Percentiles rank a stretch among this genome's conserved stretches.
Conservation (phyloP, 2,888 invertebrate species). For the Phyto melanocephala region DNA sequence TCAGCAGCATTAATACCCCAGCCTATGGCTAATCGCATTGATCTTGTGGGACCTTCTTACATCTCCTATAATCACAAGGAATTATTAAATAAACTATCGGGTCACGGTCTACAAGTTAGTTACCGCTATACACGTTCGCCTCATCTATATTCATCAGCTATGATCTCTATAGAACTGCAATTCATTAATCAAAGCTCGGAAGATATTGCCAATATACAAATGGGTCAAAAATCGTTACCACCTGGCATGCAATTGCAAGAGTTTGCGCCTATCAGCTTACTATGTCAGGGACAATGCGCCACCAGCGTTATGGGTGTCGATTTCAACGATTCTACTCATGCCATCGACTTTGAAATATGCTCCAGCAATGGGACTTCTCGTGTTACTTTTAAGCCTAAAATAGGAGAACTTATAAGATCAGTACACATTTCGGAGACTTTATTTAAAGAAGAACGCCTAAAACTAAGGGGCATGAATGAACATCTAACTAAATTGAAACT, state of each 20-base stretch:
- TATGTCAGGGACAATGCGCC: constrained; percentile 84
- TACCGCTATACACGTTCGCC: constrained; percentile 88
- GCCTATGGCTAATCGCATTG: constrained; percentile 77
- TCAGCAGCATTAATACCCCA: constrained; percentile 68
- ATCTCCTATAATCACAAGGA: constrained; percentile 82
- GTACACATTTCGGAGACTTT: constrained; percentile 85
- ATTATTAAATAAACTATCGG: constrained; percentile 86
- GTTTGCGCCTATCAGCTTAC: constrained; percentile 84
- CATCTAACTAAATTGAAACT: constrained; percentile 79
- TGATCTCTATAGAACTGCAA: constrained; percentile 89
- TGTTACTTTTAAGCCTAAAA: constrained; percentile 87
- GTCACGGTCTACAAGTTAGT: constrained; percentile 83
- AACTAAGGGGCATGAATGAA: constrained; percentile 95
- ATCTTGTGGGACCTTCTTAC: constrained; percentile 82
- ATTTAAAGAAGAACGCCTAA: constrained; percentile 87
- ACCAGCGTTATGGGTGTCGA: constrained; percentile 89
- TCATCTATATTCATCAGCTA: constrained; percentile 88
- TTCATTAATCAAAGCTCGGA: constrained; percentile 86
- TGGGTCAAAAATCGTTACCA: constrained; percentile 81
- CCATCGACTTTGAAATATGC: constrained; percentile 88
- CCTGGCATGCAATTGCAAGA: constrained; percentile 87
- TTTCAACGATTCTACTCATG: constrained; percentile 95
- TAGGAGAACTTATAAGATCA: constrained; percentile 93
- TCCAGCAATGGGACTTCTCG: constrained; percentile 82
- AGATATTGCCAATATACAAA: constrained; percentile 80